These are phyloP conservation scores for Fopius arisanus DNA, from an alignment of 1,140 invertebrate species.

Conservation along the genomic window DNA sequence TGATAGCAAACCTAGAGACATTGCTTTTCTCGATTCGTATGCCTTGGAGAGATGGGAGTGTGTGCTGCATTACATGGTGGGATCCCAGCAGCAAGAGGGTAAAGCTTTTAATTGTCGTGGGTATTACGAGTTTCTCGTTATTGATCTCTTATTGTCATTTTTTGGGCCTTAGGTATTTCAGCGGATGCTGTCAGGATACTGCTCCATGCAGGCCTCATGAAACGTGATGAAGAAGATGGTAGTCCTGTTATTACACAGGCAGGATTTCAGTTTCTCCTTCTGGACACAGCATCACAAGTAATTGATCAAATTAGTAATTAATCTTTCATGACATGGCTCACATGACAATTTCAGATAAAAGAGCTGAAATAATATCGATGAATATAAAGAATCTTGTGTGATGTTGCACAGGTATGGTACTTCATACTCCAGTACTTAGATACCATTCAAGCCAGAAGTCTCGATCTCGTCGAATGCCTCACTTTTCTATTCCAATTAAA, in stretches of 20 bases:
- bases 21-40: conserved; percentile 90
- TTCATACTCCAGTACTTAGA: conserved; percentile 96
- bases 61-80: conserved; percentile 96
- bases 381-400: not conserved
- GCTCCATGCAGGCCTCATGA: conserved; percentile 92
- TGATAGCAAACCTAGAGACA: conserved; percentile 89
- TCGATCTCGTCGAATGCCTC: conserved; percentile 90
- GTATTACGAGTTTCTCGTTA: too few species aligned
- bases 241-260: conserved; percentile 88
- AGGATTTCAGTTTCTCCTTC: conserved; percentile 94
- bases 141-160: too few species aligned
- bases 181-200: conserved; percentile 92
- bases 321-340: too few species aligned
- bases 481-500: conserved; percentile 96
- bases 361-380: not conserved
- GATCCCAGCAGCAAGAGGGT: conserved; percentile 84
- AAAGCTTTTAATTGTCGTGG: too few species aligned
- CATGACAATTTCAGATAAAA: too few species aligned
- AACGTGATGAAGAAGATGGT: conserved; percentile 82
- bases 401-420: conserved; percentile 80
- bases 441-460: conserved; percentile 83
- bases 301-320: not conserved
- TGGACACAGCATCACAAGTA: conserved; percentile 89
- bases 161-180: conserved; percentile 73
- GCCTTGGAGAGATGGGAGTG: conserved; percentile 95